Base-by-base conservation (phyloP, 2,113 vertebrate species). In the Xiphorhynchus elegans region DNA sequence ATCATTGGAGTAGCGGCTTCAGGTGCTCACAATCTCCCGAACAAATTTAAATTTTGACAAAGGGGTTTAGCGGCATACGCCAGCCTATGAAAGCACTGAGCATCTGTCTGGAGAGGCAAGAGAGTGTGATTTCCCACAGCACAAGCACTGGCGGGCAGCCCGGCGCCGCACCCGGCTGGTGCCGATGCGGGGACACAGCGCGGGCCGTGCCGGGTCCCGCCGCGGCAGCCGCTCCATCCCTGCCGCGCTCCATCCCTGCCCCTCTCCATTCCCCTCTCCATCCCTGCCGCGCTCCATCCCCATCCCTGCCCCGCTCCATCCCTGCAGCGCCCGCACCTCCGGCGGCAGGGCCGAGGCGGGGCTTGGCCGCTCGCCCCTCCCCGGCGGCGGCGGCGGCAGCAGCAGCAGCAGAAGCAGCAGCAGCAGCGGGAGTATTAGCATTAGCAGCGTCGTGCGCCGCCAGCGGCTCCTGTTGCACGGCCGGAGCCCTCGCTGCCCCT, bases 91-190 rank as follows among this genome's bases (percentile, higher is more conserved):
- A 53, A 58, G 14, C 52, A 5, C 33, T 2, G 37, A 12, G 46
- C 21, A 28, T 31, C 11, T 0, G 14, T 3, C 18, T 3, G 13
- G 33, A 25, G 18, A 6, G 29, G 14, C 18, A 6, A 24, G 66
- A 6, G 35, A 25, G 17, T 0, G 8, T 1, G 3, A 5, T 1
- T 7, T 31, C 1, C 3, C 5, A 6, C 5, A 14, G 42, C 13
- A 15, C 39, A 9, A 3, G 21, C 18, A 3, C 58, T 19, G 15
- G 2, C 24, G 9, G 16, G 24, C 39, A 6, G 5, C n/a, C 10
- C 26, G 18, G 35, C 26, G 17, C 25, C 58, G 1, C 46, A 8
- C 13, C 18, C 7, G 9, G 35, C 75, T 18, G 37, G 35, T 69
- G 23, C 25, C 7, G 47, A 13, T 11, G 16, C 26, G 11, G 16